Base-by-base conservation (phyloP, 1,140 invertebrate genomes). In the Dolichoris vasculosae region DNA sequence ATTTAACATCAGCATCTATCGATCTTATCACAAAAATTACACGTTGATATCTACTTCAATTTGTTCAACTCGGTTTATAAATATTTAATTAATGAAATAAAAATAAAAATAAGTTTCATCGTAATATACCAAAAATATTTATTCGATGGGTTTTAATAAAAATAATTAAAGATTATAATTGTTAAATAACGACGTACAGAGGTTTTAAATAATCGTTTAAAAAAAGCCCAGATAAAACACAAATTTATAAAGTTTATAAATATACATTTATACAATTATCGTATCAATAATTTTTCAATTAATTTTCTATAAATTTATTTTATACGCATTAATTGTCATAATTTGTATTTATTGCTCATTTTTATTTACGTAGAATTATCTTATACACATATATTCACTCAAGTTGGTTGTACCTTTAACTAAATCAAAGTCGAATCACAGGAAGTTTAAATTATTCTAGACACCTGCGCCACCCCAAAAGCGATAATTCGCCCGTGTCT, bases 361-460 rank as follows among this genome's bases (percentile, higher is more conserved):
- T 69, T 69, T 69, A 69, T 69, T 69, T 32, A 38, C 17, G 0
- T 15, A 35, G 15, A 38, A 23, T 17, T 23, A 78, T 59, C 51
- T 11, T 26, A 78, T 17, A 38, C 38, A 38, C 26, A 43, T 64
- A 26, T 4, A 43, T 79, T 51, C 26, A 11, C 9, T 51, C 43
- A 51, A 76, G 13, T 76, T 51, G 46, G n/a, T 35, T 11, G 35
- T 55, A 32, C 7, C 38, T 17, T 76, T 23, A 84, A 79, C 63
- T 79, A 84, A 71, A 84, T 84, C 76, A 79, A 84, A 84, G 83
- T 84, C 63, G 63, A 84, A 84, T 69, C 32, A 40, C n/a, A 51
- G 76, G 46, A 84, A 79, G 75, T 84, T 84, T 79, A 59, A 78
- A 84, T 84, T 79, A 84, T 84, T 69, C 83, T 15, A 9, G 63